These are phyloP conservation scores for Brachionus koreanus DNA, from an alignment of 1,140 invertebrate species.

Conservation along the genomic window DNA sequence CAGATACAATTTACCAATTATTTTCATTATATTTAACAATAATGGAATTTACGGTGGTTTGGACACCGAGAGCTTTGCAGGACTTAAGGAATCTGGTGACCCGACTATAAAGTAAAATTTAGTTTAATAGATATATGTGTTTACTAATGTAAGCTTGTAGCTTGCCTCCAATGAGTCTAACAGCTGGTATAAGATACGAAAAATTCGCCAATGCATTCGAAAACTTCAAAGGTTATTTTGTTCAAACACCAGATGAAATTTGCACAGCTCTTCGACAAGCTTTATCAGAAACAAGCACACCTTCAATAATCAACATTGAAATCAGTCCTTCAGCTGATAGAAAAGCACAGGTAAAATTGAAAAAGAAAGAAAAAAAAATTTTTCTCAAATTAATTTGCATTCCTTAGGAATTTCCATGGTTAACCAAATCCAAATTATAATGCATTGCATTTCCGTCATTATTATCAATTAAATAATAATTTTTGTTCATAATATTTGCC, in stretches of 20 bases:
- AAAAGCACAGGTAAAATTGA: slow-evolving; percentile 21
- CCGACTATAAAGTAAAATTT: not conserved
- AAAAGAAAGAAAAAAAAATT: not conserved
- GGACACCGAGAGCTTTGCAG: not conserved
- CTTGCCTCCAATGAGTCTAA: slow-evolving; percentile 32
- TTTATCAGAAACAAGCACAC: not conserved
- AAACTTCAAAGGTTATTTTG: slow-evolving; percentile 27
- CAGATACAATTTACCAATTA: slow-evolving; percentile 83
- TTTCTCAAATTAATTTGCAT: not conserved
- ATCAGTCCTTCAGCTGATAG: slow-evolving; percentile 28
- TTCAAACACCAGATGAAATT: slow-evolving; percentile 6
- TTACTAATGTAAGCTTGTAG: not conserved
- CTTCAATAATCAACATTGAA: slow-evolving; percentile 36
- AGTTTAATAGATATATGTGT: not conserved
- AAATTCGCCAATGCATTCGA: slow-evolving; percentile 28
- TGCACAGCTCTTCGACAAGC: not conserved
- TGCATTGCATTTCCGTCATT: not conserved
- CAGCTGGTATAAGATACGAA: not conserved
- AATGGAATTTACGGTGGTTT: slow-evolving; percentile 75
- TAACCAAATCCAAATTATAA: slow-evolving; percentile 44
- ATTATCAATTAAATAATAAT: not conserved
- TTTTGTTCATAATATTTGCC: not conserved
- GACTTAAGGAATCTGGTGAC: not conserved
- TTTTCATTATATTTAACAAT: slow-evolving; percentile 89
- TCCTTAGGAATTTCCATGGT: slow-evolving; percentile 43